A percentile compares a stretch with the other conserved stretches of the same genome.
Evolutionary conservation across 2,888 invertebrate genomes (phyloP).

Genomic region (Trisateles emortualis): DNA sequence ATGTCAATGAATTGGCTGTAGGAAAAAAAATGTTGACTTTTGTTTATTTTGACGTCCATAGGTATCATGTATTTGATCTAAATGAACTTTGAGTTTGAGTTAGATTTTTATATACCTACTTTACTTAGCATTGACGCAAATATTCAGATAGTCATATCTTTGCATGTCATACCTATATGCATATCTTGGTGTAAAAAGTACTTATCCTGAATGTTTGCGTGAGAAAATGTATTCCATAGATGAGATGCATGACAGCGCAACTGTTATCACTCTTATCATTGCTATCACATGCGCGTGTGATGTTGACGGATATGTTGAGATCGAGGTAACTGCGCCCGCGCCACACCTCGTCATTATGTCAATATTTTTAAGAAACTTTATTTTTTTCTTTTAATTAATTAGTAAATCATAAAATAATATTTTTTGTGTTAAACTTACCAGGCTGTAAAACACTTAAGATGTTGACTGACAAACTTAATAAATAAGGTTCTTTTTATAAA

Average conservation of each 20-base stretch:
- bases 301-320: slow-evolving; percentile 8
- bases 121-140: neutral
- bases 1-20: too few species aligned
- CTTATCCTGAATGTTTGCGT: neutral
- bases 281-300: slow-evolving; percentile 2
- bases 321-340: too few species aligned
- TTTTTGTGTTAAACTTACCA: slow-evolving; percentile 3
- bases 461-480: too few species aligned
- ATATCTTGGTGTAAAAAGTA: neutral
- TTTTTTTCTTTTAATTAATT: neutral
- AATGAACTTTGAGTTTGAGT: too few species aligned
- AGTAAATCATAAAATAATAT: slow-evolving; percentile 2
- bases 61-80: too few species aligned
- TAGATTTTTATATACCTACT: too few species aligned
- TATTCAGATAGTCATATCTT: neutral
- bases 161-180: neutral
- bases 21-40: too few species aligned
- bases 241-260: neutral
- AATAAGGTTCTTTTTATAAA: too few species aligned
- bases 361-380: slow-evolving; percentile 7
- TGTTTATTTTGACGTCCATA: too few species aligned
- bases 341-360: neutral
- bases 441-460: neutral
- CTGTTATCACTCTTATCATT: slow-evolving; percentile 1
- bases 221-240: slow-evolving; percentile 1